Base-by-base conservation (phyloP, 2,113 vertebrate species). In the Rhinichthys klamathensis region DNA sequence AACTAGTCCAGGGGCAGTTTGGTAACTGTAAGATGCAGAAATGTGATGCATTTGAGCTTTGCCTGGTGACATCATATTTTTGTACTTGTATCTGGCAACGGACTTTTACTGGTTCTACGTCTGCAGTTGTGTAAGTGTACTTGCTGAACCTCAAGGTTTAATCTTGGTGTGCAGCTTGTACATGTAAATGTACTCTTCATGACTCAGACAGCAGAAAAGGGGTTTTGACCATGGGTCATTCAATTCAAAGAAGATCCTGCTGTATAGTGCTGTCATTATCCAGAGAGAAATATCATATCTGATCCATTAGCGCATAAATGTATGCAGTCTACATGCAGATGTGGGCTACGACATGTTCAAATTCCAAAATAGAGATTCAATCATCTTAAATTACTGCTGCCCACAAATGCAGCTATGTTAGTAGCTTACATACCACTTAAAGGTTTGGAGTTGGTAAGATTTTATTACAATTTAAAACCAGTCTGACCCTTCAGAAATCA, bases 181-280 rank as follows among this genome's bases (percentile, higher is more conserved):
- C 63, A 56, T 83, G 30, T 58, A 58, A 72, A 16, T 72, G 46
- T 72, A 16, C 27, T 72, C 61, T 54, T 54, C 23, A 41, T 83
- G 65, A 82, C 65, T 72, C 80, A 72, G 15, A 12, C 81, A 56
- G 1, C 11, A 54, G 61, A 54, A 83, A 72, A 72, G 23, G 8
- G 32, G 67, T 72, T 51, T 58, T 72, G 65, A 72, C 58, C 38
- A 27, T 44, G 25, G n/a, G 15, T 46, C 63, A 49, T 81, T 69
- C 51, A 69, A 54, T 54, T 51, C 11, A 69, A 69, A 35, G 61
- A 11, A 23, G 2, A 65, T 67, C 16, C 41, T 49, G 56, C 35
- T 44, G 32, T 63, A 61, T 63, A 80, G 56, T 25, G 61, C 80
- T 69, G 44, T 69, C 10, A 69, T 81, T 81, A 69, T 51, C 44